Conservation (phyloP, 2,888 invertebrate genomes). For the Frankliniella intonsa region DNA sequence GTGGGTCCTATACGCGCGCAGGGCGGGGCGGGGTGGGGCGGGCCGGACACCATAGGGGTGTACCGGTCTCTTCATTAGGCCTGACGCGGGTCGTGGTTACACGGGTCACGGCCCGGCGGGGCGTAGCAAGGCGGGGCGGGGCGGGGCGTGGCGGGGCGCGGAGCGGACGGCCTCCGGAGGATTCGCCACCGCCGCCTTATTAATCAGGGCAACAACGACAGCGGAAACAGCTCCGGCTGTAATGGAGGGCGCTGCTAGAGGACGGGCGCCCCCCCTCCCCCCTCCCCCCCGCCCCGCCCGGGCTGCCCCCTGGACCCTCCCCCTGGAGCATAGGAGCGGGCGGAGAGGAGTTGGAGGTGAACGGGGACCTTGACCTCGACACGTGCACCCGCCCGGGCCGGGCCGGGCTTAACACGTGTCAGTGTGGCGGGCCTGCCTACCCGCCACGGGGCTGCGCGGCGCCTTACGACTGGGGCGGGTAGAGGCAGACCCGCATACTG, state of each 20-base stretch:
- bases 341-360: too few relatives aligned
- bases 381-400: too few relatives aligned
- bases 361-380: too few relatives aligned
- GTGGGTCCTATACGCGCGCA: too few relatives aligned
- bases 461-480: too few relatives aligned
- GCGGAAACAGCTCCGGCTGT: conserved; percentile 6
- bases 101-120: neutral
- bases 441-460: too few relatives aligned
- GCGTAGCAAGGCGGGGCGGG: neutral
- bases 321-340: too few relatives aligned
- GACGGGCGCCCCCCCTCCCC: neutral
- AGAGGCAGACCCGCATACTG: too few relatives aligned
- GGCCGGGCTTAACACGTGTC: too few relatives aligned
- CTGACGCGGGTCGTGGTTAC: conserved; percentile 21
- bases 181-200: neutral
- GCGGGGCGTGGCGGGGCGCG: neutral
- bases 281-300: neutral
- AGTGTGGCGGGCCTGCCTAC: too few relatives aligned
- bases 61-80: conserved; percentile 6
- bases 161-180: neutral
- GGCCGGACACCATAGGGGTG: neutral
- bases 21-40: neutral
- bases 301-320: neutral
- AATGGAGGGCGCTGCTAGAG: neutral
- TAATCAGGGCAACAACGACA: neutral